A percentile compares a stretch with the other conserved stretches of the same genome.
Evolutionary conservation across 2,113 vertebrate species (phyloP).

Genomic region (Eulemur macaco): DNA sequence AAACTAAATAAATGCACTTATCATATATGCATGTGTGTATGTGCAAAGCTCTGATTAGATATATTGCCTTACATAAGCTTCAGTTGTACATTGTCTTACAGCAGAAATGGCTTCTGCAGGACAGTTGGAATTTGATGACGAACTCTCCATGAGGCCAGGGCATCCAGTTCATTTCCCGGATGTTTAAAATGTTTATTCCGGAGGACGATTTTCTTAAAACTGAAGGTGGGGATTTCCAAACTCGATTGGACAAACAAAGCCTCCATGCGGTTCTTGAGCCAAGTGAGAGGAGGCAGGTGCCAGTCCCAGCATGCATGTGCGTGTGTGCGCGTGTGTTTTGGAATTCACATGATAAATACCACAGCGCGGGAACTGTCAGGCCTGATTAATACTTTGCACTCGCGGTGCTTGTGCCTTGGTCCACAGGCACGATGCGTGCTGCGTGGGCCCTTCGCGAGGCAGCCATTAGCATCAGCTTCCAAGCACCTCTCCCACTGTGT

Average conservation of each 20-base stretch:
- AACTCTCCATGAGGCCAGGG: not conserved
- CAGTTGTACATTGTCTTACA: not conserved
- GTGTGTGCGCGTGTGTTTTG: slow-evolving; percentile 39
- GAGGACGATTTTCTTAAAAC: not conserved
- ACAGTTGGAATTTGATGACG: not conserved
- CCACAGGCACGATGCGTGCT: slow-evolving; percentile 60
- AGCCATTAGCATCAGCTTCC: slow-evolving; percentile 66
- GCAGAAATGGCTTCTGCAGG: not conserved
- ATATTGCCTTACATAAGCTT: not conserved
- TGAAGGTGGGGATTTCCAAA: not conserved
- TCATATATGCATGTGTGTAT: too few species aligned
- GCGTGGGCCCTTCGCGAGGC: slow-evolving; percentile 70
- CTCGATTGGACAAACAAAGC: not conserved
- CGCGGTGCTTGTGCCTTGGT: slow-evolving; percentile 77
- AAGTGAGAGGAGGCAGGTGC: not conserved
- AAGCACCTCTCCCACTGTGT: slow-evolving; percentile 50
- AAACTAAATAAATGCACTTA: not conserved
- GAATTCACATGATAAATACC: slow-evolving; percentile 80
- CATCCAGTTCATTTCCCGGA: not conserved
- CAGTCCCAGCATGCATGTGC: not conserved
- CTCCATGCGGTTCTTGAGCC: not conserved
- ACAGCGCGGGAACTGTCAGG: slow-evolving; percentile 75
- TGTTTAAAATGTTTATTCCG: not conserved
- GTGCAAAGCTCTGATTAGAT: not conserved
- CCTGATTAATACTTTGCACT: slow-evolving; percentile 75